These are phyloP conservation scores for Clarias magur DNA, from an alignment of 2,113 vertebrate species.

Conservation along the genomic window DNA sequence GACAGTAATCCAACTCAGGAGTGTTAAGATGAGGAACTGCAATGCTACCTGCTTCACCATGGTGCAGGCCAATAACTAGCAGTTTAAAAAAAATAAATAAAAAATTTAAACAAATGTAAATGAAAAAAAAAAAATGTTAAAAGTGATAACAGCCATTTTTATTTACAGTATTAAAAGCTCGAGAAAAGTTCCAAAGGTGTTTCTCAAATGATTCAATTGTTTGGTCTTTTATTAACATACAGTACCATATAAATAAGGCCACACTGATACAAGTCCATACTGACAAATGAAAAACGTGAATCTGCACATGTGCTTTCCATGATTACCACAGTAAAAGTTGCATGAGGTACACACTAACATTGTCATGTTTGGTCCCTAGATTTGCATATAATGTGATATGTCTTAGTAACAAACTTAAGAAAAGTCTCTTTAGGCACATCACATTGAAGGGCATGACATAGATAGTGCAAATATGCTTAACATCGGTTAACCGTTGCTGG, in stretches of 20 bases:
- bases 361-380: background rate
- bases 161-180: background rate
- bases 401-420: no score
- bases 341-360: no score
- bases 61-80: background rate
- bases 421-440: no score
- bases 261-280: background rate
- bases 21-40: background rate
- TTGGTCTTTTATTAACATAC: background rate
- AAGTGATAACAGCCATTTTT: background rate
- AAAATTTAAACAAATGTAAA: background rate
- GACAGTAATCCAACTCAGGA: background rate
- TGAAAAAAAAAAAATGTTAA: background rate
- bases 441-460: background rate
- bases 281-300: background rate
- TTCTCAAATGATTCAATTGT: background rate
- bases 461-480: no score
- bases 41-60: no score
- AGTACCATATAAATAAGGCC: background rate
- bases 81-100: background rate
- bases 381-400: no score
- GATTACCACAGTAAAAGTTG: background rate
- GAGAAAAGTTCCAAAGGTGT: background rate
- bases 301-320: background rate
- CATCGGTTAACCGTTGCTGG: slow-evolving; percentile 49